These are phyloP conservation scores for Andrena dorsata DNA, from an alignment of 2,888 invertebrate species.

Conservation along the genomic window DNA sequence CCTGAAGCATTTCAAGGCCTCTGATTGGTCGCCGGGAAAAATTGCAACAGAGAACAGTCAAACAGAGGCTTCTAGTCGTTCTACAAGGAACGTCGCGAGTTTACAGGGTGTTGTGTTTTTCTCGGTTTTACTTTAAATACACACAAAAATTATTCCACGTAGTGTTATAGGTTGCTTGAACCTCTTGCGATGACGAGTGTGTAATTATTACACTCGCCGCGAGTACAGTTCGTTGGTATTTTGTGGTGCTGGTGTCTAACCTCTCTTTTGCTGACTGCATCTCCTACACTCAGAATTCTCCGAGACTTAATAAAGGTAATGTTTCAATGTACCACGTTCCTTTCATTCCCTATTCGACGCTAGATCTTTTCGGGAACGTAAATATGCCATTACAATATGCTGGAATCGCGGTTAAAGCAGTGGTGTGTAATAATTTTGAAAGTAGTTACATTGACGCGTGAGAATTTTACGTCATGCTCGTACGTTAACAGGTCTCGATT, in stretches of 20 bases:
- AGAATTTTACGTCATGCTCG: slow-evolving; percentile 35
- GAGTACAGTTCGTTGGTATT: background rate
- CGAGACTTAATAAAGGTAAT: slow-evolving; percentile 29
- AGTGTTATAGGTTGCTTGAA: background rate
- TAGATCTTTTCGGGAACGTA: background rate
- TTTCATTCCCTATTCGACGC: background rate
- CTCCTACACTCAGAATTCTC: background rate
- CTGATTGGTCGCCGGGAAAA: slow-evolving; percentile 26
- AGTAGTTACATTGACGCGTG: slow-evolving; percentile 21
- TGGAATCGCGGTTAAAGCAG: background rate
- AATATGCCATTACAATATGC: background rate
- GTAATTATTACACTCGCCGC: background rate
- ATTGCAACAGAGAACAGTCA: slow-evolving; percentile 18
- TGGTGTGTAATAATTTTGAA: background rate
- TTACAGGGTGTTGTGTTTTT: slow-evolving; percentile 12
- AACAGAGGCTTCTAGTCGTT: slow-evolving; percentile 21
- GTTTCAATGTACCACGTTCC: background rate
- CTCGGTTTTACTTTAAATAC: slow-evolving; percentile 14
- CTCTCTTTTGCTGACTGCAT: slow-evolving; percentile 8
- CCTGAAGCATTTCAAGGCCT: background rate
- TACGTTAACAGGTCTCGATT: background rate
- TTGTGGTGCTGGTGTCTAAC: slow-evolving; percentile 26
- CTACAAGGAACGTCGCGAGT: slow-evolving; percentile 1
- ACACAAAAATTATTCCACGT: background rate
- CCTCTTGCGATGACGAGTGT: background rate